Evolutionary conservation across 2,113 vertebrate genomes (phyloP).

Genomic region (Centropus unirufus): DNA sequence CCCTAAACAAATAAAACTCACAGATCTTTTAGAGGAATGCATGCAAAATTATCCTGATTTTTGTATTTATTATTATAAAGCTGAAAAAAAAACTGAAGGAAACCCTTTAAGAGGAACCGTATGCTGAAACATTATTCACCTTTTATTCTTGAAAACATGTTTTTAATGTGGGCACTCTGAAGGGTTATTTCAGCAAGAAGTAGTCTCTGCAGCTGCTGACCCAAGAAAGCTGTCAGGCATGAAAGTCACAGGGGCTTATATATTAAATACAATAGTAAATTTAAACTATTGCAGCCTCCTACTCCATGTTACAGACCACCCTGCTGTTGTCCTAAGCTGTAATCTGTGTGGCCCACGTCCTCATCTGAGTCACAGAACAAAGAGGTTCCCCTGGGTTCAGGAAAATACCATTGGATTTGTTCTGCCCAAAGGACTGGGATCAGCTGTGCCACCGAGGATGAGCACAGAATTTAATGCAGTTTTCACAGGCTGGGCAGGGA

Average conservation of each 20-base stretch:
- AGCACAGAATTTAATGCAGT: not conserved
- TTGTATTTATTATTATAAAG: conserved; percentile 39
- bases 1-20: conserved; percentile 4
- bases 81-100: not conserved
- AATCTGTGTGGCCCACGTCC: not conserved
- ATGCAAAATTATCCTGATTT: conserved; percentile 25
- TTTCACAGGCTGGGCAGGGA: accelerated
- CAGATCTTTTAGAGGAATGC: conserved; percentile 20
- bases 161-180: not conserved
- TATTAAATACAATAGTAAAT: not conserved
- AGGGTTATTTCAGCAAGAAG: not conserved
- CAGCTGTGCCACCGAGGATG: not conserved
- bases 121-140: conserved; percentile 35
- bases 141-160: conserved; percentile 14
- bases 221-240: not conserved
- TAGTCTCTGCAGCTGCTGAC: conserved; percentile 24
- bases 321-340: not conserved
- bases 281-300: not conserved
- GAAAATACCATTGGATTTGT: not conserved
- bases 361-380: not conserved
- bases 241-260: not conserved
- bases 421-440: not conserved
- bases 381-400: not conserved
- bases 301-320: not conserved
- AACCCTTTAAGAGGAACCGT: conserved; percentile 48